Evolutionary conservation across 2,113 vertebrate genomes (phyloP).

Genomic region (Corvus moneduloides): DNA sequence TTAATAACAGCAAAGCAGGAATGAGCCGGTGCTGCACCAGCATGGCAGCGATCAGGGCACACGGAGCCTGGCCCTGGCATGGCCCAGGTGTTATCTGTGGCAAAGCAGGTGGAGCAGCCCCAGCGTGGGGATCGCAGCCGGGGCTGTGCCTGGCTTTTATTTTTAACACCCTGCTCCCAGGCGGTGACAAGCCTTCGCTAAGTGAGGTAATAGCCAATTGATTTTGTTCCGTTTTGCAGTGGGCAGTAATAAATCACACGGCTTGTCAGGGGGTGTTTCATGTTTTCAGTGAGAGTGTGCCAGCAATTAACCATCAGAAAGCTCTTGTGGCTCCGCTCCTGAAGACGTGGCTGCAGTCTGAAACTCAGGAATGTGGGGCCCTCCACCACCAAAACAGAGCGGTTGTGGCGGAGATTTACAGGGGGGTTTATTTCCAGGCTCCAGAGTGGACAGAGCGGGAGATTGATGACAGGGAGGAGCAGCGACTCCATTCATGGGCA

Average conservation of each 20-base stretch:
- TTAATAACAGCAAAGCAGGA: not conserved
- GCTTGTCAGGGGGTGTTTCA: conserved; percentile 89
- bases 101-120: conserved; percentile 25
- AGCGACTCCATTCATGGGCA: not conserved
- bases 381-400: conserved; percentile 31
- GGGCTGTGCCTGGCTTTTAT: conserved; percentile 82
- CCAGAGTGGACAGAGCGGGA: conserved; percentile 4
- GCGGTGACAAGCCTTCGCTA: conserved; percentile 93
- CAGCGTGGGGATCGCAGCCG: not conserved
- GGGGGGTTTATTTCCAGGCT: conserved; percentile 33
- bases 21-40: not conserved
- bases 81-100: conserved; percentile 2
- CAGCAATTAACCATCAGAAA: conserved; percentile 90
- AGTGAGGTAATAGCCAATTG: conserved; percentile 98
- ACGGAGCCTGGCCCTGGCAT: rapidly evolving
- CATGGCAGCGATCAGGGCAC: rapidly evolving
- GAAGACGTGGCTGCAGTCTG: conserved; percentile 44
- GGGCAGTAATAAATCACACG: conserved; percentile 94
- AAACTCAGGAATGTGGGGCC: conserved; percentile 31
- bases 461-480: conserved; percentile 57
- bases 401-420: conserved; percentile 20
- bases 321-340: conserved; percentile 75
- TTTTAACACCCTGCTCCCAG: conserved; percentile 86
- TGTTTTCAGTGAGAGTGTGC: conserved; percentile 86
- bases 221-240: conserved; percentile 94